phyloP scores from a whole-genome alignment of 2,888 invertebrate genomes.

The Lagria hirta region DNA sequence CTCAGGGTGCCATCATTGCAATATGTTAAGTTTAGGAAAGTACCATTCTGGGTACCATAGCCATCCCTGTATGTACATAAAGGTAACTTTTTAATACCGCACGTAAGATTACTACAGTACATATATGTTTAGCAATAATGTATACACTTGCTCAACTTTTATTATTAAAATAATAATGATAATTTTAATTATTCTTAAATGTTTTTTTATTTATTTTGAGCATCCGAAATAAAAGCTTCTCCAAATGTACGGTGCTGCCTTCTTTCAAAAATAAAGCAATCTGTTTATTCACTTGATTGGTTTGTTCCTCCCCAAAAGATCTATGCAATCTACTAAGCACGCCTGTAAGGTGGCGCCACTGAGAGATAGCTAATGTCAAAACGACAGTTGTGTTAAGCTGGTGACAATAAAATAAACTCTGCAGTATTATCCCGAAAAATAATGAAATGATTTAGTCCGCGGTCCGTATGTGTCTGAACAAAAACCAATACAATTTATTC shows the following conservation, averaged over 20 bases:
- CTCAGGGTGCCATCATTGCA: constrained; percentile 57
- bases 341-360: no score
- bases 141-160: constrained; percentile 54
- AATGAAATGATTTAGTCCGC: no score
- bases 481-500: no score
- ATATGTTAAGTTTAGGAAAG: constrained; percentile 40
- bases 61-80: constrained; percentile 42
- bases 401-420: no score
- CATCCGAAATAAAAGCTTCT: constrained; percentile 40
- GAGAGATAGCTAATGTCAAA: no score
- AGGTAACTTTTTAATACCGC: constrained; percentile 34
- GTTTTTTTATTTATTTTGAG: constrained; percentile 42
- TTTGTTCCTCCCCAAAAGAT: no score
- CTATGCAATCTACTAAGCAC: no score
- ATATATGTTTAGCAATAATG: constrained; percentile 45
- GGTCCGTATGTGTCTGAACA: no score
- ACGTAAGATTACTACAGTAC: constrained; percentile 35
- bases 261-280: constrained; percentile 41
- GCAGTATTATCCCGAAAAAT: no score
- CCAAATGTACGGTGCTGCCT: constrained; percentile 52
- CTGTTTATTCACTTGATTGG: constrained; percentile 3
- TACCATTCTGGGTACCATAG: constrained; percentile 29
- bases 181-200: constrained; percentile 38
- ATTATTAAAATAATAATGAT: constrained; percentile 41
- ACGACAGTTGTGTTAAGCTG: no score